These are phyloP conservation scores for Vanessa cardui DNA, from an alignment of 2,888 invertebrate genomes.

Conservation along the genomic window DNA sequence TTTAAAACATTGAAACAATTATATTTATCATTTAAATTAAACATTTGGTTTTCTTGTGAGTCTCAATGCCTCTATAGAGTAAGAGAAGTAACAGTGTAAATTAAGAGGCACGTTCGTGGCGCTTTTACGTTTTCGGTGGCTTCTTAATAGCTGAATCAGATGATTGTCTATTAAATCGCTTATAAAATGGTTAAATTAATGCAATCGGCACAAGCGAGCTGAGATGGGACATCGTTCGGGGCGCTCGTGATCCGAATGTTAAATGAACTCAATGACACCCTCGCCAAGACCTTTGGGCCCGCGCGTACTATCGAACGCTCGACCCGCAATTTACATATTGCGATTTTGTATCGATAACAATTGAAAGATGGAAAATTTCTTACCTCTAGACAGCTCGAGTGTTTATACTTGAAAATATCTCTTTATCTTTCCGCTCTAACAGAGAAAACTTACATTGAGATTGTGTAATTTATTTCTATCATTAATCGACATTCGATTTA, in stretches of 20 bases:
- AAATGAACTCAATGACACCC: slow-evolving; percentile 65
- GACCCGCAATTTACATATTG: slow-evolving; percentile 75
- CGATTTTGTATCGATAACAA: slow-evolving; percentile 72
- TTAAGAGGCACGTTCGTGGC: slow-evolving; percentile 1
- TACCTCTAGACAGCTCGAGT: slow-evolving; percentile 22
- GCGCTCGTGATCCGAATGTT: slow-evolving; percentile 76
- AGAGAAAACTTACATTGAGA: no score
- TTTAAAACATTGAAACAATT: not conserved
- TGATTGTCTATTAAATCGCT: slow-evolving; percentile 79
- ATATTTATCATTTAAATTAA: not conserved
- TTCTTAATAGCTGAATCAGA: slow-evolving; percentile 65
- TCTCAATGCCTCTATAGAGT: not conserved
- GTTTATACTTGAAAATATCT: slow-evolving; percentile 15
- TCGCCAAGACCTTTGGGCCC: slow-evolving; percentile 54
- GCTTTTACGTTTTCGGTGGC: slow-evolving; percentile 46
- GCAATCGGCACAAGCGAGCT: slow-evolving; percentile 76
- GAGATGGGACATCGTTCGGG: slow-evolving; percentile 79
- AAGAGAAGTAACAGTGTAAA: not conserved
- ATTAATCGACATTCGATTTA: not conserved
- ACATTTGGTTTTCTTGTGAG: not conserved
- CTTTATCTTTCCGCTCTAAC: no score
- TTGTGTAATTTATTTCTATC: no score
- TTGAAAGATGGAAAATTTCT: slow-evolving; percentile 60
- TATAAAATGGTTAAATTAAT: slow-evolving; percentile 81
- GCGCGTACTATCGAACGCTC: slow-evolving; percentile 52